Evolutionary conservation across 1,140 invertebrate species (phyloP).

Genomic region (Chrysoperla carnea): DNA sequence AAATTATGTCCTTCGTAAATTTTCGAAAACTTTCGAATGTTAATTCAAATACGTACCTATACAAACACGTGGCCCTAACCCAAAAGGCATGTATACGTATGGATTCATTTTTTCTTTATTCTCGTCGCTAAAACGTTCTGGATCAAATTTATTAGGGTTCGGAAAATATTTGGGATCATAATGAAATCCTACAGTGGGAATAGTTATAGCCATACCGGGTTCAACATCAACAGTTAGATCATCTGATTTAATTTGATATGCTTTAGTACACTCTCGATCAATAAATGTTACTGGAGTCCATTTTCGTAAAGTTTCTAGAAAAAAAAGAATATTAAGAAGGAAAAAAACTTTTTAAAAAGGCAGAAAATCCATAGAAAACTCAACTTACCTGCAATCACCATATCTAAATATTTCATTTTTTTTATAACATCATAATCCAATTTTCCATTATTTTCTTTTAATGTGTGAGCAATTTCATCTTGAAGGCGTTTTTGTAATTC

Average conservation of each 20-base stretch:
- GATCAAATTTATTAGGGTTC: conserved; percentile 42
- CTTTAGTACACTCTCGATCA: conserved; percentile 29
- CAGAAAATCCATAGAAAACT: too few relatives aligned
- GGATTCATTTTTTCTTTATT: conserved; percentile 23
- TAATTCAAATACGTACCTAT: too few relatives aligned
- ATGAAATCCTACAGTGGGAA: conserved; percentile 23
- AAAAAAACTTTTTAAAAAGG: too few relatives aligned
- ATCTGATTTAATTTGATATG: conserved; percentile 19
- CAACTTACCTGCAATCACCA: conserved; percentile 18
- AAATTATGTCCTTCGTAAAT: too few relatives aligned
- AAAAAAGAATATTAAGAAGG: conserved; percentile 1
- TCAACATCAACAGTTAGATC: conserved; percentile 3
- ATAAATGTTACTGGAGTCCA: conserved; percentile 28
- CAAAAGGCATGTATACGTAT: conserved; percentile 37
- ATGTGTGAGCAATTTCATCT: conserved; percentile 29
- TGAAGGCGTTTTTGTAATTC: conserved; percentile 33
- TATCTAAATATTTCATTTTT: conserved; percentile 27
- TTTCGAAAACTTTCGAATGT: too few relatives aligned
- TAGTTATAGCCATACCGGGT: conserved; percentile 11
- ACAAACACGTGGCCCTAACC: conserved; percentile 25
- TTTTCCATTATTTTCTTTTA: conserved; percentile 18
- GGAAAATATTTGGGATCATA: conserved; percentile 29
- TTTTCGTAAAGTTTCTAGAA: conserved; percentile 32
- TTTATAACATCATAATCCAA: conserved; percentile 23
- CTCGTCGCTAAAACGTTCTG: conserved; percentile 42